A percentile compares a stretch with the other conserved stretches of the same genome.
These are phyloP conservation scores for Miichthys miiuy DNA, from an alignment of 2,797 vertebrate genomes.

Conservation along the genomic window DNA sequence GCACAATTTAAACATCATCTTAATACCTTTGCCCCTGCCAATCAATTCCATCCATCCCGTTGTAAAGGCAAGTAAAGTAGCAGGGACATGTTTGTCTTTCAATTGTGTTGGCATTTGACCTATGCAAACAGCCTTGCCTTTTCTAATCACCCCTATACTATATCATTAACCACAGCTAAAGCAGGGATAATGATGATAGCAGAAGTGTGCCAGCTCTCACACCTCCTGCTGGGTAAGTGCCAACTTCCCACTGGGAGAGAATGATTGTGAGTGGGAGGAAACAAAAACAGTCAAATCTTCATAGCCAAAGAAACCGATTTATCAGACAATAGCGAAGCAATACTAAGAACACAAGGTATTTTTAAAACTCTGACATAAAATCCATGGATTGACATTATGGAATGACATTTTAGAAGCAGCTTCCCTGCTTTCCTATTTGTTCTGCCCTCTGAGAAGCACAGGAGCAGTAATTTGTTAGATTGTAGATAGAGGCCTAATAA, in stretches of 20 bases:
- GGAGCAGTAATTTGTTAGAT: constrained; percentile 79
- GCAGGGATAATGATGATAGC: constrained; percentile 55
- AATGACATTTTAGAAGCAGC: constrained; percentile 83
- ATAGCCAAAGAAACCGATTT: constrained; percentile 64
- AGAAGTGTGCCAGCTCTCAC: constrained; percentile 50
- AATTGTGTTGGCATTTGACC: constrained; percentile 38
- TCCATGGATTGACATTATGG: constrained; percentile 84
- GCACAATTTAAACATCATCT: constrained; percentile 11
- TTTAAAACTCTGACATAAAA: constrained; percentile 78
- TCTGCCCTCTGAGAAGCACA: constrained; percentile 66
- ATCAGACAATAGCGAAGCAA: constrained; percentile 62
- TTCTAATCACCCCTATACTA: constrained; percentile 34
- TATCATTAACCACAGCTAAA: constrained; percentile 59
- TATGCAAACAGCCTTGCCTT: constrained; percentile 33
- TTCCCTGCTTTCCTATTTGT: constrained; percentile 76
- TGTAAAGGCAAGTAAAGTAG: constrained; percentile 10
- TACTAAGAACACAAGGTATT: constrained; percentile 52
- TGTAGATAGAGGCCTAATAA: constrained; percentile 80
- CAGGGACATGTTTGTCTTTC: constrained; percentile 7
- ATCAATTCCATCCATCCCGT: constrained; percentile 22
- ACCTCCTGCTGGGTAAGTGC: constrained; percentile 56
- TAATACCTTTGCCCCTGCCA: constrained; percentile 23
- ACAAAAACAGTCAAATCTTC: constrained; percentile 61
- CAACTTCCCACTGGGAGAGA: constrained; percentile 49
- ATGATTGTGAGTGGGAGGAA: constrained; percentile 59